A percentile compares a stretch with the other conserved stretches of the same genome.
Conservation (phyloP, 1,140 invertebrate species). For the Delia radicum region DNA sequence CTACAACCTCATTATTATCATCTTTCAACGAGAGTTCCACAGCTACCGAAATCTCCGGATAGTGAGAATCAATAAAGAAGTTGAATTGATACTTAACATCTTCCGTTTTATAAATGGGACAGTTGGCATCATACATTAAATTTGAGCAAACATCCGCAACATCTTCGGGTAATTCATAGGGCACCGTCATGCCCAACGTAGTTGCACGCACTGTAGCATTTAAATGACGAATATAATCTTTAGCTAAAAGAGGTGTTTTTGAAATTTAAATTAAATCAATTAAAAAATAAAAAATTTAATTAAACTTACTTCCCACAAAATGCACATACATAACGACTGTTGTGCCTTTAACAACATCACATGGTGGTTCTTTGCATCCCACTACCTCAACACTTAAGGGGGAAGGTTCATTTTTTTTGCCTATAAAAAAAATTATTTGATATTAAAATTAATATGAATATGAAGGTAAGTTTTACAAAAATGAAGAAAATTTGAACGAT, state of each 20-base stretch:
- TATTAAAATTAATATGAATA: neutral
- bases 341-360: constrained; percentile 45
- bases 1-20: constrained; percentile 30
- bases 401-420: constrained; percentile 34
- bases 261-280: neutral
- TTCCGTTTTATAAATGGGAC: constrained; percentile 46
- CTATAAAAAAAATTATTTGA: constrained; percentile 27
- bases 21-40: constrained; percentile 45
- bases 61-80: constrained; percentile 41
- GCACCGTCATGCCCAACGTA: constrained; percentile 42
- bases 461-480: neutral
- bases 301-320: constrained; percentile 9
- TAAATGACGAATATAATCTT: constrained; percentile 37
- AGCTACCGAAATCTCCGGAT: constrained; percentile 46
- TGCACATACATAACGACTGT: constrained; percentile 36
- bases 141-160: constrained; percentile 44
- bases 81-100: constrained; percentile 47
- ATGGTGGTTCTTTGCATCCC: constrained; percentile 42
- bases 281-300: neutral
- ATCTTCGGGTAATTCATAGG: constrained; percentile 43
- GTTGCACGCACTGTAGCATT: constrained; percentile 40
- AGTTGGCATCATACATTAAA: constrained; percentile 44
- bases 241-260: constrained; percentile 27
- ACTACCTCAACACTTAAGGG: constrained; percentile 39
- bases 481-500: too few relatives aligned